These are phyloP conservation scores for Ceyx cyanopectus DNA, from an alignment of 2,113 vertebrate species.

Conservation along the genomic window DNA sequence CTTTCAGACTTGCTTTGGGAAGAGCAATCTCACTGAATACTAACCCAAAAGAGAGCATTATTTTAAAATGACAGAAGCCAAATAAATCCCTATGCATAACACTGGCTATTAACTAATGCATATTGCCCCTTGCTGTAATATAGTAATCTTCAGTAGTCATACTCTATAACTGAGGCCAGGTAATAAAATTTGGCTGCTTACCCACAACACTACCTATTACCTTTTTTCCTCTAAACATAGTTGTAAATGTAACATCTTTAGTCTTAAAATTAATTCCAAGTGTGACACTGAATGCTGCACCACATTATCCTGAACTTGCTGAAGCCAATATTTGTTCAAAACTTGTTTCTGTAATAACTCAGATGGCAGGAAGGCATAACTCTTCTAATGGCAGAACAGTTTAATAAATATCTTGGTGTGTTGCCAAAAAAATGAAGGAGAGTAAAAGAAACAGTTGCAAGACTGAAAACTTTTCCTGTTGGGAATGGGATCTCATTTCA, in stretches of 20 bases:
- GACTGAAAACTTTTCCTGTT: not conserved
- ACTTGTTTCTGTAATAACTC: not conserved
- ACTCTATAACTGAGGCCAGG: not conserved
- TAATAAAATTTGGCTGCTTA: not conserved
- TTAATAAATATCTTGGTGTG: not conserved
- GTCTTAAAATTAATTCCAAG: not conserved
- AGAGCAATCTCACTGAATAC: not conserved
- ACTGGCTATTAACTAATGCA: not conserved
- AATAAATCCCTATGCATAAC: not conserved
- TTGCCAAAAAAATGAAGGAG: not conserved
- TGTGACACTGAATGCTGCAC: not conserved
- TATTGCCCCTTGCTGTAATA: not conserved
- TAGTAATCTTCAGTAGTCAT: not conserved
- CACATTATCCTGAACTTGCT: not conserved
- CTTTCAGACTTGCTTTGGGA: slow-evolving; percentile 1
- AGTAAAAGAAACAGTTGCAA: not conserved
- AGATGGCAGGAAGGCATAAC: not conserved
- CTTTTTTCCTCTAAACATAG: not conserved
- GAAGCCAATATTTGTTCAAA: not conserved
- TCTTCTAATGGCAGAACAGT: not conserved
- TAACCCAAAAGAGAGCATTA: not conserved
- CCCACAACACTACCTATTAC: not conserved
- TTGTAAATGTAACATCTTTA: not conserved
- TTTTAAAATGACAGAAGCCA: not conserved
- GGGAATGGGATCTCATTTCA: not conserved